Conservation (phyloP, 2,888 invertebrate genomes). For the Drosophila quinaria region DNA sequence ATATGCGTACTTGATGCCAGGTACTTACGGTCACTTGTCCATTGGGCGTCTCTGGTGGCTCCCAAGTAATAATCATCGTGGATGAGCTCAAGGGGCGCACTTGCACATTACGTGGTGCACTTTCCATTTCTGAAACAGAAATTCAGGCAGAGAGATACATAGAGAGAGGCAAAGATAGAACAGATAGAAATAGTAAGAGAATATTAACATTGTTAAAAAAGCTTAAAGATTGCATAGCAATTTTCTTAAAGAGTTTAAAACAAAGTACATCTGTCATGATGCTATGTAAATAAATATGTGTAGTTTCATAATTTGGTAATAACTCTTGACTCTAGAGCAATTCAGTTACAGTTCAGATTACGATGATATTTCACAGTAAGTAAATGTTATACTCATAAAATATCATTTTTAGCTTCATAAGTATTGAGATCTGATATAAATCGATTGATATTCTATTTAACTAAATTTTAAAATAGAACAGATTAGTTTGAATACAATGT, state of each 20-base stretch:
- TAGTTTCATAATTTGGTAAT: constrained; percentile 9
- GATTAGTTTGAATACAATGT: no score
- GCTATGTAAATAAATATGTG: not conserved
- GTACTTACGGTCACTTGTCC: constrained; percentile 97
- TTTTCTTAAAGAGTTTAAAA: constrained; percentile 5
- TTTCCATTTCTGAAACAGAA: constrained; percentile 92
- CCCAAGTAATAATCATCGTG: constrained; percentile 99
- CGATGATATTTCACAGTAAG: not conserved
- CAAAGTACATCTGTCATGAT: not conserved
- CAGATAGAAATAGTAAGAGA: not conserved
- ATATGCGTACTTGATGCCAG: constrained; percentile 59
- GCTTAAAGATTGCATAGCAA: not conserved
- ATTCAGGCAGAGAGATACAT: not conserved
- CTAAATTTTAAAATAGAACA: no score
- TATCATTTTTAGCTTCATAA: not conserved
- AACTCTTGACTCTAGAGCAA: not conserved
- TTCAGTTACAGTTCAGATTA: no score
- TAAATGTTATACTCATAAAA: not conserved
- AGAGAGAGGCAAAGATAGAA: not conserved
- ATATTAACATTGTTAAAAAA: constrained; percentile 37
- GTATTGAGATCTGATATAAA: no score
- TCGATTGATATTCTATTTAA: no score
- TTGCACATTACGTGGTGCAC: constrained; percentile 97
- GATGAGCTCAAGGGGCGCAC: constrained; percentile 97
- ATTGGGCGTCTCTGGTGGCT: constrained; percentile 98